A percentile compares a stretch with the other conserved stretches of the same genome.
Conservation (phyloP, 2,888 invertebrate genomes). For the Pristionchus mayeri region DNA sequence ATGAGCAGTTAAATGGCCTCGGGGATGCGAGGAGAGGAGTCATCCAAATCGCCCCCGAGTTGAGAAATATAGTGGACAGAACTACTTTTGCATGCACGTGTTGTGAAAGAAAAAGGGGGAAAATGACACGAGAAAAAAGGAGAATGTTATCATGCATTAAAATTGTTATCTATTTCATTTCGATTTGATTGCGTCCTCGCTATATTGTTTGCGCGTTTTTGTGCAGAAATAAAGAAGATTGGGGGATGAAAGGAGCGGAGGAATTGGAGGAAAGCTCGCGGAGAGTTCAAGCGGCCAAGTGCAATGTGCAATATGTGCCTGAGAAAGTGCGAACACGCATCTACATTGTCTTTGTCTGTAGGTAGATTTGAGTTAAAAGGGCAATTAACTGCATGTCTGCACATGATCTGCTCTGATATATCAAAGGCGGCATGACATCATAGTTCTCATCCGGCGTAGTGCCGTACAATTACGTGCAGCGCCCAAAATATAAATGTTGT, state of each 20-base stretch:
- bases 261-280: background rate
- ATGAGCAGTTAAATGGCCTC: constrained; percentile 43
- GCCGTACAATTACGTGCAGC: no score
- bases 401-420: background rate
- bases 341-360: no score
- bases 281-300: constrained; percentile 8
- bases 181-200: constrained; percentile 25
- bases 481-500: no score
- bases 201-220: constrained; percentile 32
- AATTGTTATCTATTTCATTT: constrained; percentile 45
- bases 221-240: background rate
- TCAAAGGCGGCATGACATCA: no score
- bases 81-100: constrained; percentile 33
- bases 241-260: background rate
- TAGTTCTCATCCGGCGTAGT: no score
- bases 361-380: no score
- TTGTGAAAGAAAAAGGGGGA: background rate
- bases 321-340: background rate
- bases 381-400: no score
- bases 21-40: background rate
- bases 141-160: constrained; percentile 40
- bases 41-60: constrained; percentile 21
- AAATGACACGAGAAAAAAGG: constrained; percentile 8
- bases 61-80: background rate
- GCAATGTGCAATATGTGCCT: background rate